phyloP scores from a whole-genome alignment of 2,888 invertebrate genomes.

The Caradrina clavipalpis region DNA sequence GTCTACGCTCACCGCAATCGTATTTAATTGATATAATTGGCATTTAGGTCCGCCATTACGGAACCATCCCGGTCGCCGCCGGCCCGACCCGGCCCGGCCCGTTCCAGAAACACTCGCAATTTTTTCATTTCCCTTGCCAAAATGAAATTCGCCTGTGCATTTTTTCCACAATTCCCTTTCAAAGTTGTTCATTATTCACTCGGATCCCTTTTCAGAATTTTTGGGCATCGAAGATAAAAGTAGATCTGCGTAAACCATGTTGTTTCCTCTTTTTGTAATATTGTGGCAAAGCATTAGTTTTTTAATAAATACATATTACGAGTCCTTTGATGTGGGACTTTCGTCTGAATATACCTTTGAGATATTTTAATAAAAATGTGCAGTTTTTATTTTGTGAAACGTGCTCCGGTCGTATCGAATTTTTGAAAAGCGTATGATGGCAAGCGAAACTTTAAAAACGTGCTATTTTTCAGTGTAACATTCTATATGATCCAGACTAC shows the following conservation, averaged over 20 bases:
- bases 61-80: conserved; percentile 74
- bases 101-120: conserved; percentile 78
- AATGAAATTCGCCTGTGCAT: conserved; percentile 81
- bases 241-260: conserved; percentile 55
- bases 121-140: conserved; percentile 76
- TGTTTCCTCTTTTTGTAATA: conserved; percentile 41
- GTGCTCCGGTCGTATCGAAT: conserved; percentile 26
- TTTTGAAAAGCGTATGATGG: conserved; percentile 12
- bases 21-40: conserved; percentile 90
- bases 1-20: conserved; percentile 71
- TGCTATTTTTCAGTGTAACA: conserved; percentile 28
- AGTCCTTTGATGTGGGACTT: conserved; percentile 47
- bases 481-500: conserved; percentile 20
- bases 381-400: conserved; percentile 33
- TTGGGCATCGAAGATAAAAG: conserved; percentile 73
- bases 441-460: conserved; percentile 14
- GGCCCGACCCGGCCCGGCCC: conserved; percentile 69
- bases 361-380: conserved; percentile 40
- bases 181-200: conserved; percentile 85
- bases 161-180: conserved; percentile 81
- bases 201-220: conserved; percentile 79
- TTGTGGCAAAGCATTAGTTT: conserved; percentile 44
- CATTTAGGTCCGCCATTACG: conserved; percentile 85
- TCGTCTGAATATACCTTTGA: conserved; percentile 26
- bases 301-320: conserved; percentile 44